phyloP scores from a whole-genome alignment of 1,140 invertebrate genomes.

The Leptoteleia sp. region DNA sequence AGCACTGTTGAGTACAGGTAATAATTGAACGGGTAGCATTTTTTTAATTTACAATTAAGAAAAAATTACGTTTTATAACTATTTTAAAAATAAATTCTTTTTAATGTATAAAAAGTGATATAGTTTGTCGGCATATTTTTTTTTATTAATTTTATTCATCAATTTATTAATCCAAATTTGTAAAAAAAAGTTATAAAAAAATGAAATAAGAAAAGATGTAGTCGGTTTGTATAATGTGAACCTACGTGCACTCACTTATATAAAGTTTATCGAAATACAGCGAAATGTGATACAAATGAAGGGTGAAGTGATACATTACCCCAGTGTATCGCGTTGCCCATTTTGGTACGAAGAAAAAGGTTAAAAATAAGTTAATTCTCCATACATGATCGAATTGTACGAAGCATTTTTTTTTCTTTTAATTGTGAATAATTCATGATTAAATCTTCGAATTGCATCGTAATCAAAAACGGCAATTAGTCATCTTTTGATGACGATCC shows the following conservation, averaged over 20 bases:
- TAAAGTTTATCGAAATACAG: constrained; percentile 46
- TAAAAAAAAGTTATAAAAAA: no score
- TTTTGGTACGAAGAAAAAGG: constrained; percentile 22
- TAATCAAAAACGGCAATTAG: constrained; percentile 21
- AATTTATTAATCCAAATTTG: no score
- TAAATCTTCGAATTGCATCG: constrained; percentile 10
- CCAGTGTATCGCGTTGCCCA: constrained; percentile 48
- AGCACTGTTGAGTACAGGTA: no score
- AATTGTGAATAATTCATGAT: constrained; percentile 14
- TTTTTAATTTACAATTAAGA: no score
- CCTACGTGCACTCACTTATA: constrained; percentile 17
- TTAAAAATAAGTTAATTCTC: constrained; percentile 36
- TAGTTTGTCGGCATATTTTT: no score
- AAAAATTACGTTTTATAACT: no score
- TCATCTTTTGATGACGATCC: constrained; percentile 19
- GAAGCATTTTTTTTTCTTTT: constrained; percentile 11
- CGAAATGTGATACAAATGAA: constrained; percentile 37
- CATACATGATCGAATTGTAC: background rate
- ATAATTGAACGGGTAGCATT: no score
- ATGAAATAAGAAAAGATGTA: no score
- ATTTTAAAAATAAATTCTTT: no score
- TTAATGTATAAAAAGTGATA: no score
- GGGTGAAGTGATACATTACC: constrained; percentile 53
- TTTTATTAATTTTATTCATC: no score
- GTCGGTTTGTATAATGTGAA: no score